A percentile compares a stretch with the other conserved stretches of the same genome.
Evolutionary conservation across 2,888 invertebrate species (phyloP).

Genomic region (Lingula anatina): DNA sequence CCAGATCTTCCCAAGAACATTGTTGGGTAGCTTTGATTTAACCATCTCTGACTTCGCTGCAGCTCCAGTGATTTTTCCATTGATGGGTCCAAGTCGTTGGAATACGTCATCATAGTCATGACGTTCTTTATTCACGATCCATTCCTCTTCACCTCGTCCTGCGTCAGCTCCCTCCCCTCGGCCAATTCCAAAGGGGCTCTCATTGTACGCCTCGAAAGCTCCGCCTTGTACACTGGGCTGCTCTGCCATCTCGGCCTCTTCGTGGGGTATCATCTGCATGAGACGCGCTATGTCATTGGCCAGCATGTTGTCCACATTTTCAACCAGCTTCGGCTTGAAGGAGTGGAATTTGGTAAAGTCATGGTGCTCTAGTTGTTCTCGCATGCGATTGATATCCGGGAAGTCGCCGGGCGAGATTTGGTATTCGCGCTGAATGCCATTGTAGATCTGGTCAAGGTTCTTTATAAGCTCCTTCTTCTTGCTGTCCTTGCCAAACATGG

Average conservation of each 20-base stretch:
- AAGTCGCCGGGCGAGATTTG: constrained; percentile 94
- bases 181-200: constrained; percentile 49
- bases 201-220: constrained; percentile 75
- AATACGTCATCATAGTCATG: constrained; percentile 74
- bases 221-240: constrained; percentile 65
- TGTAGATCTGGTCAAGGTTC: constrained; percentile 83
- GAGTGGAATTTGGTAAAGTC: constrained; percentile 94
- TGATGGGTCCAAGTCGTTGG: constrained; percentile 63
- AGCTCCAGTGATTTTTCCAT: constrained; percentile 83
- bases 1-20: constrained; percentile 93
- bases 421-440: constrained; percentile 83
- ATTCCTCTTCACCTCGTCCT: constrained; percentile 89
- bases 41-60: constrained; percentile 90
- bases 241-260: constrained; percentile 58
- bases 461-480: constrained; percentile 96
- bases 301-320: constrained; percentile 93
- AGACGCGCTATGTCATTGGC: constrained; percentile 89
- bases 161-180: constrained; percentile 85
- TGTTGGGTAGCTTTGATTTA: constrained; percentile 95
- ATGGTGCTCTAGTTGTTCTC: constrained; percentile 54
- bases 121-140: constrained; percentile 91
- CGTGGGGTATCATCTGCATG: constrained; percentile 93
- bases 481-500: constrained; percentile 91
- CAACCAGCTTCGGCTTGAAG: constrained; percentile 81
- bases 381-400: constrained; percentile 96